These are phyloP conservation scores for Nematostella vectensis DNA, from an alignment of 92 coral and sea anemone genomes.

Conservation along the genomic window DNA sequence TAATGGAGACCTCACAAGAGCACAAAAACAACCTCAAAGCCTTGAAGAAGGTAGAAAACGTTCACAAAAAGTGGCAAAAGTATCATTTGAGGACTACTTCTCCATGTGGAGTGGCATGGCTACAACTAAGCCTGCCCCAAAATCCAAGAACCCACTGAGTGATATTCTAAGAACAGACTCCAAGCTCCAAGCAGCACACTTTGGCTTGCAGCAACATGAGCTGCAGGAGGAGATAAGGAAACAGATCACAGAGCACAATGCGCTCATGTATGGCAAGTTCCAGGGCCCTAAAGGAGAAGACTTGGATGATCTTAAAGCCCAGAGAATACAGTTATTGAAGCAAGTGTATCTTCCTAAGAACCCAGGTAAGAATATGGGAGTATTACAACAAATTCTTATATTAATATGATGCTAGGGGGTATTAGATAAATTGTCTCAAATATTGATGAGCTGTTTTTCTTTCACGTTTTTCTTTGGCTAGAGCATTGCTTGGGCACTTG, in stretches of 20 bases:
- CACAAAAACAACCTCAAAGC: conserved; percentile 11
- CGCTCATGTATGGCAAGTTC: conserved; percentile 90
- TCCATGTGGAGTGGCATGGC: conserved; percentile 98
- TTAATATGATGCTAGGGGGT: not conserved
- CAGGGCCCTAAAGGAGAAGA: conserved; percentile 23
- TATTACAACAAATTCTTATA: no score
- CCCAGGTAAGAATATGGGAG: conserved; percentile 60
- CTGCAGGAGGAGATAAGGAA: conserved; percentile 79
- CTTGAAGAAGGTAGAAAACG: conserved; percentile 23
- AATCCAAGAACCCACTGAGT: conserved; percentile 49
- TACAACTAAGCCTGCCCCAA: conserved; percentile 68
- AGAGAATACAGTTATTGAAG: conserved; percentile 60
- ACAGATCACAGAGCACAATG: conserved; percentile 79
- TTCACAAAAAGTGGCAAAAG: conserved; percentile 33
- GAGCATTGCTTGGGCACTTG: no score
- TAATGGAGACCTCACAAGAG: conserved; percentile 37
- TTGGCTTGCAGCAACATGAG: conserved; percentile 78
- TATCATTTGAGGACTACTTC: conserved; percentile 88
- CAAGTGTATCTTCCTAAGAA: conserved; percentile 78
- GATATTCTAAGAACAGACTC: conserved; percentile 66
- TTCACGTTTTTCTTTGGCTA: no score
- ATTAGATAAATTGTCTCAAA: no score
- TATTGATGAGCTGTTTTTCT: no score
- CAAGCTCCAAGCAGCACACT: conserved; percentile 88
- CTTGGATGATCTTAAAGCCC: conserved; percentile 49